Percentiles rank a stretch among this genome's conserved stretches.
phyloP scores from a whole-genome alignment of 2,113 vertebrate species.

The Alosa alosa region DNA sequence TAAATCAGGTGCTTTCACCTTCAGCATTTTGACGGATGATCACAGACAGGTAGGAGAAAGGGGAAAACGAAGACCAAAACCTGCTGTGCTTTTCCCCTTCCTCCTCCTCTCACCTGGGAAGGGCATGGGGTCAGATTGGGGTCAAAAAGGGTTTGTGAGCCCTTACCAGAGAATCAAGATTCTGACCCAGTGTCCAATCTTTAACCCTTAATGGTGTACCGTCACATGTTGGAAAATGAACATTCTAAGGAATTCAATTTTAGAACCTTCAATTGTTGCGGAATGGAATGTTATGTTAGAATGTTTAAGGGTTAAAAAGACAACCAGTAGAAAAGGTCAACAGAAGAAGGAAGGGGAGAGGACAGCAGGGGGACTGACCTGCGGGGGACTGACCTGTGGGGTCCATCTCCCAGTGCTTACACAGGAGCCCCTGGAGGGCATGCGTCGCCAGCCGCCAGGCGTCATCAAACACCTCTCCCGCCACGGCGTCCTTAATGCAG shows the following conservation, averaged over 20 bases:
- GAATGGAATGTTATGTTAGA: too few species aligned
- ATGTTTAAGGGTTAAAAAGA: not conserved
- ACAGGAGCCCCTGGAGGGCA: constrained; percentile 69
- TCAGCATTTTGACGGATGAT: too few species aligned
- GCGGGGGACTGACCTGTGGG: constrained; percentile 63
- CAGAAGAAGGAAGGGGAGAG: not conserved
- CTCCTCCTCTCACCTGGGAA: too few species aligned
- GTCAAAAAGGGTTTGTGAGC: not conserved
- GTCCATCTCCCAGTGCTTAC: constrained; percentile 69
- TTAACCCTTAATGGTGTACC: not conserved
- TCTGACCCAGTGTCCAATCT: not conserved
- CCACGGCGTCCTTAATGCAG: constrained; percentile 75
- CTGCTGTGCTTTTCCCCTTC: too few species aligned
- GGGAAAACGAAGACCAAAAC: too few species aligned
- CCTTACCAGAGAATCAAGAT: not conserved
- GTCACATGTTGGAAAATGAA: too few species aligned
- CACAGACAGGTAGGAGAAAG: too few species aligned
- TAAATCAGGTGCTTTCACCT: too few species aligned
- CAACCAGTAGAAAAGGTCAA: not conserved
- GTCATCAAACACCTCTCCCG: constrained; percentile 77
- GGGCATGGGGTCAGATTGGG: too few species aligned
- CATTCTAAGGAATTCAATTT: too few species aligned
- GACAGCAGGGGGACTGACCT: constrained; percentile 59
- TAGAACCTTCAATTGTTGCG: too few species aligned
- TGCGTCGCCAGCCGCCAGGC: constrained; percentile 70